A percentile compares a stretch with the other conserved stretches of the same genome.
These are phyloP conservation scores for Callosobruchus maculatus DNA, from an alignment of 2,888 invertebrate species.

Conservation along the genomic window DNA sequence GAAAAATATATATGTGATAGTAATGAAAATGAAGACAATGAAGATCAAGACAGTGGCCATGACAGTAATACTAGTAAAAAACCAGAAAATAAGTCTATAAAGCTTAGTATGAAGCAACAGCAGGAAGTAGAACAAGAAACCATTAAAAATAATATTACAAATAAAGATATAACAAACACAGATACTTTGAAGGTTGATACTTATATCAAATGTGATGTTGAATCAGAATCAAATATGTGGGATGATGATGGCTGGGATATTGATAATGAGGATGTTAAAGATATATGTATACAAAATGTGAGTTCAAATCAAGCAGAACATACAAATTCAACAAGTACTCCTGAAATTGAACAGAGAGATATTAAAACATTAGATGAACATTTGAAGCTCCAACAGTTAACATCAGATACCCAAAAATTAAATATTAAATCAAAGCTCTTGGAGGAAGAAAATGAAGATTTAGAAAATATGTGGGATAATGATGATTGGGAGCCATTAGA, in stretches of 20 bases:
- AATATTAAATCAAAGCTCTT: background rate
- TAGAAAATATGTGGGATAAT: conserved; percentile 44
- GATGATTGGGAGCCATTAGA: conserved; percentile 56
- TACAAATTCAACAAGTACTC: background rate
- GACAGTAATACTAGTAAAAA: background rate
- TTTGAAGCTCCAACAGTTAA: background rate
- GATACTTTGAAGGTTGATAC: background rate
- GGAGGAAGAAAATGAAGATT: conserved; percentile 3
- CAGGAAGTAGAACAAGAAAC: background rate
- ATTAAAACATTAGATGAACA: background rate
- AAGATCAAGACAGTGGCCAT: background rate
- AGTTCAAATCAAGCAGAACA: background rate
- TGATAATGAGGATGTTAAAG: background rate
- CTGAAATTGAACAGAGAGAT: background rate
- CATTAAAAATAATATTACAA: background rate
- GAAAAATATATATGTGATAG: background rate
- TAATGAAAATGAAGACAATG: background rate
- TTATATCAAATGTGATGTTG: conserved; percentile 8
- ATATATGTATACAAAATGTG: background rate
- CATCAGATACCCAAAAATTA: background rate
- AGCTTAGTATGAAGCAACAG: background rate
- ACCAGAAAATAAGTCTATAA: background rate
- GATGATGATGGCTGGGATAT: conserved; percentile 49
- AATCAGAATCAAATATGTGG: conserved; percentile 38
- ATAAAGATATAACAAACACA: background rate